These are phyloP conservation scores for Nasua narica DNA, from an alignment of 2,797 vertebrate species.

Conservation along the genomic window DNA sequence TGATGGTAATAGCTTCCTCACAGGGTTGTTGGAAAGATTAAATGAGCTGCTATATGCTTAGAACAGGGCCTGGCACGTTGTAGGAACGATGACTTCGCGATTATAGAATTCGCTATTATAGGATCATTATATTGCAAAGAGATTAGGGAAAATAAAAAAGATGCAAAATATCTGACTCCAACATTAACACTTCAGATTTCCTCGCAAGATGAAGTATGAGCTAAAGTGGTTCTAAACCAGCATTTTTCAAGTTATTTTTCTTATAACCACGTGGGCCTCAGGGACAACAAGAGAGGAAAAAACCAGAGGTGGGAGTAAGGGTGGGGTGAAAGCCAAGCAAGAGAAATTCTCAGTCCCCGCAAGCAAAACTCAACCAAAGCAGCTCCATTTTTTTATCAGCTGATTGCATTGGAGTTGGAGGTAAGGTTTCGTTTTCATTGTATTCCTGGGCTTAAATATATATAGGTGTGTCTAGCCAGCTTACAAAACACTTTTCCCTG, in stretches of 20 bases:
- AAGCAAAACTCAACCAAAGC: background rate
- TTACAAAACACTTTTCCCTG: conserved; percentile 32
- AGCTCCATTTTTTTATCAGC: background rate
- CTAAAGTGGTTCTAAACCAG: conserved; percentile 1
- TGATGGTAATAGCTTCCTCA: background rate
- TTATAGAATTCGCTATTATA: background rate
- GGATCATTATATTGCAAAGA: conserved; percentile 13
- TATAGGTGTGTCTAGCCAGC: background rate
- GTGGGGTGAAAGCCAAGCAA: background rate
- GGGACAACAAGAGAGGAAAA: background rate
- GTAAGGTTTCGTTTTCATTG: background rate
- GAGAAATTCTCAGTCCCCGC: background rate
- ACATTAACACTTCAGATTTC: conserved; percentile 15
- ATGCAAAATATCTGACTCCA: conserved; percentile 36
- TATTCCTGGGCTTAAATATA: background rate
- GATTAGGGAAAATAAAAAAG: background rate
- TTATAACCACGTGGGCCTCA: background rate
- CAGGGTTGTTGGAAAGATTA: background rate
- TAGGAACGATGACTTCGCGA: background rate
- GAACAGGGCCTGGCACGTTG: background rate
- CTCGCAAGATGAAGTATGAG: conserved; percentile 6
- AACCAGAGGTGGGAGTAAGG: background rate
- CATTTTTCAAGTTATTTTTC: conserved; percentile 31
- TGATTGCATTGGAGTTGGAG: background rate
- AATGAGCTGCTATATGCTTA: background rate